These are phyloP conservation scores for Aphaenogaster ashmeadi DNA, from an alignment of 1,140 invertebrate genomes.

Conservation along the genomic window DNA sequence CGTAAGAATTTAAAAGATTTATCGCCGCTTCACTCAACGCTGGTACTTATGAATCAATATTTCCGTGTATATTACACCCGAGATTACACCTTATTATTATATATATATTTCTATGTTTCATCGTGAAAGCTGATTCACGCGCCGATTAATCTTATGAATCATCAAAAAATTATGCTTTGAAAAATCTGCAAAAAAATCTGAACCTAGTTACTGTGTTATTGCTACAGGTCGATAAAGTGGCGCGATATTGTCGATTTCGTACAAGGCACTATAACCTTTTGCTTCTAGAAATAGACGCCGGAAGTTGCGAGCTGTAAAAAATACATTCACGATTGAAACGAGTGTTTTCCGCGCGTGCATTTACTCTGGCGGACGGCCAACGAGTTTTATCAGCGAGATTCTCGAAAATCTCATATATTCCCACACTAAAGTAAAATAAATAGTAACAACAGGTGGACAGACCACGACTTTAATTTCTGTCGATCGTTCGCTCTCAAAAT, in stretches of 20 bases:
- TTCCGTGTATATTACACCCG: neutral
- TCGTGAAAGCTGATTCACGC: neutral
- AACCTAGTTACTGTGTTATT: neutral
- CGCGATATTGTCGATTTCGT: slow-evolving; percentile 24
- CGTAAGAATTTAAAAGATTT: neutral
- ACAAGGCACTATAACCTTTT: slow-evolving; percentile 6
- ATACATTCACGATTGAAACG: neutral
- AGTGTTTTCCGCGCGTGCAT: neutral
- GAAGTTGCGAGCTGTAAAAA: slow-evolving; percentile 45
- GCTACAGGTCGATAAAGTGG: neutral
- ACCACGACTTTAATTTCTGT: neutral
- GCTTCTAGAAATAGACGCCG: slow-evolving; percentile 36
- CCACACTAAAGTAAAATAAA: neutral
- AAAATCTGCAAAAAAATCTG: slow-evolving; percentile 16
- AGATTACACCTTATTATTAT: neutral
- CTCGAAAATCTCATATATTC: slow-evolving; percentile 10
- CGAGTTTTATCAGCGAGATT: slow-evolving; percentile 17
- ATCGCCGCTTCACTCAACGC: neutral
- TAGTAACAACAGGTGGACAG: neutral
- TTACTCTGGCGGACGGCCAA: neutral
- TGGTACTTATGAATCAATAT: slow-evolving; percentile 5
- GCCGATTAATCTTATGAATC: neutral
- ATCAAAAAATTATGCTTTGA: neutral
- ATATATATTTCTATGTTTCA: neutral
- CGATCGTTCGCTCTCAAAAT: neutral